Evolutionary conservation across 2,113 vertebrate genomes (phyloP).

Genomic region (Saguinus imperator): DNA sequence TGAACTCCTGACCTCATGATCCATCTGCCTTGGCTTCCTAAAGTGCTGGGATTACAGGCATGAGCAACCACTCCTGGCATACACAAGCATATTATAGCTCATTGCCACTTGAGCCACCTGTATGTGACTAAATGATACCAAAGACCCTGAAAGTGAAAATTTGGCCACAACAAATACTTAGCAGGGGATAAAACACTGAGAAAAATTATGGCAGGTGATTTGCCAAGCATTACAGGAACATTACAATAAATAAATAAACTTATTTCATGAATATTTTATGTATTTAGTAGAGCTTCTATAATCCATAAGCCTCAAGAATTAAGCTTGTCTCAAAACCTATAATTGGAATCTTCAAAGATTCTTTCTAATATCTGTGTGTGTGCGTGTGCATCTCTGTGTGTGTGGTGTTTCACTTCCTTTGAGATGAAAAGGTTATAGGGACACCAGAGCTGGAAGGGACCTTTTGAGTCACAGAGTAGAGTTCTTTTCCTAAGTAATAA

Average conservation of each 20-base stretch:
- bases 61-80: not conserved
- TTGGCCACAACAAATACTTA: not conserved
- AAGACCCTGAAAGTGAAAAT: not conserved
- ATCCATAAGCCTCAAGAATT: conserved; percentile 31
- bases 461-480: not conserved
- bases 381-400: not conserved
- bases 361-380: not conserved
- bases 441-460: not conserved
- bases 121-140: not conserved
- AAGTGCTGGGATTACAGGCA: no score
- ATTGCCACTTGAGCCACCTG: not conserved
- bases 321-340: not conserved
- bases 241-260: not conserved
- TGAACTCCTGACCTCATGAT: no score
- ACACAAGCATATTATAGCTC: not conserved
- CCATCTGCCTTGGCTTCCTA: no score
- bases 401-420: not conserved
- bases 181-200: not conserved
- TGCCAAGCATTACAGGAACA: not conserved
- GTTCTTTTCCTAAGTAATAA: not conserved
- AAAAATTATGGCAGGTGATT: conserved; percentile 26
- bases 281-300: conserved; percentile 51
- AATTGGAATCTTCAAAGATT: conserved; percentile 19
- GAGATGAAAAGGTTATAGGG: not conserved
- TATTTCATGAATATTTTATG: conserved; percentile 52